phyloP scores from a whole-genome alignment of 2,113 vertebrate genomes.

The Catharus fuscescens region DNA sequence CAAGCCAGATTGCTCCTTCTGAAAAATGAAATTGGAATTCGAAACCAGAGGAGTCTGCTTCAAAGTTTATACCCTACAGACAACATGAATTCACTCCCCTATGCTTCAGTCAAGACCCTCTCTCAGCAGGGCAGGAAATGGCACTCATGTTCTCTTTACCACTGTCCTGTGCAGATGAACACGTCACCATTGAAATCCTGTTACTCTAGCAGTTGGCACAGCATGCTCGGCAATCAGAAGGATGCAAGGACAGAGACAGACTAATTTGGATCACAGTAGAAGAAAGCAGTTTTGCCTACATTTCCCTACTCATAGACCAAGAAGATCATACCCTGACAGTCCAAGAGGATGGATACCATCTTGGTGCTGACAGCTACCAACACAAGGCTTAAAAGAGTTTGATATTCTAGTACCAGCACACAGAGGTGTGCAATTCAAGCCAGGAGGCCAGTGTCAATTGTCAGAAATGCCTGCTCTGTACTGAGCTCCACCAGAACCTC shows the following conservation, averaged over 20 bases:
- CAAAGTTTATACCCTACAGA: background rate
- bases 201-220: background rate
- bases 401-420: background rate
- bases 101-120: background rate
- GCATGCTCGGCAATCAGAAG: accelerated
- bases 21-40: background rate
- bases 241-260: background rate
- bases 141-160: accelerated
- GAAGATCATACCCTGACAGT: background rate
- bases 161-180: background rate
- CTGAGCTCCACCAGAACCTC: background rate
- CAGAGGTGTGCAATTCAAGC: background rate
- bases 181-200: background rate
- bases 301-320: background rate
- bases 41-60: background rate
- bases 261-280: background rate
- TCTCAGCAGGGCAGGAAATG: background rate
- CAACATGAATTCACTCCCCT: background rate
- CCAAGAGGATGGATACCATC: background rate
- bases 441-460: background rate
- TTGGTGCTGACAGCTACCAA: background rate
- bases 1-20: background rate
- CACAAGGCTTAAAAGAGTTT: background rate
- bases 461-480: background rate
- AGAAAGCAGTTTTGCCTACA: background rate